phyloP scores from a whole-genome alignment of 2,888 invertebrate species.

The Latrodectus hesperus region DNA sequence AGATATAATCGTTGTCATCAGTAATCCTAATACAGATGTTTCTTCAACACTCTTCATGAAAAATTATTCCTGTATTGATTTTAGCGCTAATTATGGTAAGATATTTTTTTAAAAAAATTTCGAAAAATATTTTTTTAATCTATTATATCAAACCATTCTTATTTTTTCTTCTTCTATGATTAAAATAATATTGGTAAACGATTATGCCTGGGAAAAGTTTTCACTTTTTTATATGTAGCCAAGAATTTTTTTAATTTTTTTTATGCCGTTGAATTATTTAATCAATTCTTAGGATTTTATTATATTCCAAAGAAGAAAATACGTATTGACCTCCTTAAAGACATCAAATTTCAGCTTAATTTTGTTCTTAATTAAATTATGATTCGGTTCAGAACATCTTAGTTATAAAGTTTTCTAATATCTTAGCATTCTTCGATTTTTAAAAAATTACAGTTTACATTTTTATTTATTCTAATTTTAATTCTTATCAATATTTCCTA shows the following conservation, averaged over 20 bases:
- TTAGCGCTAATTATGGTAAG: constrained; percentile 39
- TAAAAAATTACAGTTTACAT: too few species aligned
- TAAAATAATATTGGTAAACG: constrained; percentile 52
- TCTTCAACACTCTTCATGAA: not conserved
- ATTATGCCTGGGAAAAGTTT: constrained; percentile 38
- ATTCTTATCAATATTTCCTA: too few species aligned
- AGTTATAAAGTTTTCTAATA: too few species aligned
- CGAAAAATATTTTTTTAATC: constrained; percentile 18
- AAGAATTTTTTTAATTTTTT: not conserved
- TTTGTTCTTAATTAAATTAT: too few species aligned
- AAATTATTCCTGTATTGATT: constrained; percentile 35
- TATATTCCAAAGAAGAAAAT: too few species aligned
- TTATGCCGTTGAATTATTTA: not conserved
- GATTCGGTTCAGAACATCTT: too few species aligned
- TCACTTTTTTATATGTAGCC: constrained; percentile 1
- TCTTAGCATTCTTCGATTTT: too few species aligned
- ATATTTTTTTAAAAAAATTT: constrained; percentile 18
- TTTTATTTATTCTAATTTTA: too few species aligned
- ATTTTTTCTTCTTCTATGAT: constrained; percentile 39
- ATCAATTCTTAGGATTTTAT: too few species aligned
- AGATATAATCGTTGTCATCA: too few species aligned
- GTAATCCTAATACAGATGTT: constrained; percentile 2
- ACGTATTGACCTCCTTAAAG: too few species aligned
- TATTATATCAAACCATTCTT: constrained; percentile 36
- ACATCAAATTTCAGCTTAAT: too few species aligned